phyloP scores from a whole-genome alignment of 2,797 vertebrate genomes.

The Enteromius paludinosus region DNA sequence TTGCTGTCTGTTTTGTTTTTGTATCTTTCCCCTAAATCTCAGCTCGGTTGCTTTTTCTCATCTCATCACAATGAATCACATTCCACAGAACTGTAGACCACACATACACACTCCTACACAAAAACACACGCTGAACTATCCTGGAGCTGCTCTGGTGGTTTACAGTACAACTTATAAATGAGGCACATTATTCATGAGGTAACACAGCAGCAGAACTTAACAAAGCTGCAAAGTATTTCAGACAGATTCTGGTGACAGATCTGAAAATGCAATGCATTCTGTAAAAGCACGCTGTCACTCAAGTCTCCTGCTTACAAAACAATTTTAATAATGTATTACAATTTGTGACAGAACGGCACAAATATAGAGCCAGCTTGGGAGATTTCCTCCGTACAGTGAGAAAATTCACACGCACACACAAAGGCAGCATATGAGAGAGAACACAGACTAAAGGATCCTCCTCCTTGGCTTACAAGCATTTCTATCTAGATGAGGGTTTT shows the following conservation, averaged over 20 bases:
- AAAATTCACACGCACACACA: slow-evolving; percentile 52
- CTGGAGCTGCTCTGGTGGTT: background rate
- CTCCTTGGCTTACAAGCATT: slow-evolving; percentile 34
- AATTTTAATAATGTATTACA: slow-evolving; percentile 5
- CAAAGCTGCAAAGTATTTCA: slow-evolving; percentile 35
- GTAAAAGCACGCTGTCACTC: background rate
- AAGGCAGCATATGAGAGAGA: slow-evolving; percentile 47
- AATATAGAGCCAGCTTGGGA: background rate
- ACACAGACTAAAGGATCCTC: slow-evolving; percentile 34
- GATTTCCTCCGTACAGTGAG: slow-evolving; percentile 14
- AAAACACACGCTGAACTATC: slow-evolving; percentile 17
- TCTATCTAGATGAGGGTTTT: slow-evolving; percentile 48
- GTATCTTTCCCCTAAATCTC: slow-evolving; percentile 4
- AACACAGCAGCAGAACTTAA: background rate
- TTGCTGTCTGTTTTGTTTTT: background rate
- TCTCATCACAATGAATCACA: slow-evolving; percentile 63
- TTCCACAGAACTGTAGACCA: slow-evolving; percentile 58
- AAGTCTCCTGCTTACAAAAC: background rate
- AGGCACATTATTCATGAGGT: background rate
- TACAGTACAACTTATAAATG: slow-evolving; percentile 13
- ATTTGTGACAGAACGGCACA: slow-evolving; percentile 2
- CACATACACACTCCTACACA: slow-evolving; percentile 46
- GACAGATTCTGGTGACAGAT: slow-evolving; percentile 19
- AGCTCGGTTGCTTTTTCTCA: slow-evolving; percentile 9
- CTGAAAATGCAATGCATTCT: background rate